Conservation (phyloP, 2,888 invertebrate genomes). For the Agonopterix heracliana region DNA sequence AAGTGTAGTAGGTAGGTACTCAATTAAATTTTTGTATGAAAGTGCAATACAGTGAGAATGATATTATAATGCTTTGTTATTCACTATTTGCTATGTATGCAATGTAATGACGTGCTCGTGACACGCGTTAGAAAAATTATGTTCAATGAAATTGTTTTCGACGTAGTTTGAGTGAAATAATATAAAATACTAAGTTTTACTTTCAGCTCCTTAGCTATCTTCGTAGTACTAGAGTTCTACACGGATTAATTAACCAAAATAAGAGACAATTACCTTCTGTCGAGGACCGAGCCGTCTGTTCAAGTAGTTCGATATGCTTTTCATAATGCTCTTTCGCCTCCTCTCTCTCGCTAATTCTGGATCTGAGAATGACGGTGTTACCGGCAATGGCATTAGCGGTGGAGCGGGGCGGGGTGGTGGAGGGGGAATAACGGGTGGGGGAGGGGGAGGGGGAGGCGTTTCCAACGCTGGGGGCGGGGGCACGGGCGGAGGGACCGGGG, state of each 20-base stretch:
- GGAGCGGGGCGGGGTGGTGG: constrained; percentile 34
- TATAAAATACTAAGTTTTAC: too few species aligned
- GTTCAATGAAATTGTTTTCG: too few species aligned
- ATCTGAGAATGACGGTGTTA: constrained; percentile 72
- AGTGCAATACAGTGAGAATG: too few species aligned
- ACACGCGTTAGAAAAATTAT: too few species aligned
- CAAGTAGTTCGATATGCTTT: constrained; percentile 89
- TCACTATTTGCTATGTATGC: too few species aligned
- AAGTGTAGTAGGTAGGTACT: too few species aligned
- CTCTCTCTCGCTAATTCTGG: constrained; percentile 77
- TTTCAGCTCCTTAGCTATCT: too few species aligned
- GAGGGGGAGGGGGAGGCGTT: constrained; percentile 27
- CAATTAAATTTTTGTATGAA: neutral
- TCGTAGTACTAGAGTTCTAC: too few species aligned
- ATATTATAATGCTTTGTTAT: too few species aligned
- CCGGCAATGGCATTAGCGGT: constrained; percentile 44
- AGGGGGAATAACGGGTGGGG: constrained; percentile 20
- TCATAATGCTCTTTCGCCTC: constrained; percentile 87
- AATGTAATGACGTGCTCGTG: too few species aligned
- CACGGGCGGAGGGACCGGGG: constrained; percentile 37
- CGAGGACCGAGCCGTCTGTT: constrained; percentile 81
- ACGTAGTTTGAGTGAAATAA: too few species aligned
- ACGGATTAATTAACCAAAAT: too few species aligned
- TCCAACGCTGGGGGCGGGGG: constrained; percentile 35
- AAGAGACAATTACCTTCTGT: constrained; percentile 63